A percentile compares a stretch with the other conserved stretches of the same genome.
These are phyloP conservation scores for Scomber scombrus DNA, from an alignment of 2,113 vertebrate species.

Conservation along the genomic window DNA sequence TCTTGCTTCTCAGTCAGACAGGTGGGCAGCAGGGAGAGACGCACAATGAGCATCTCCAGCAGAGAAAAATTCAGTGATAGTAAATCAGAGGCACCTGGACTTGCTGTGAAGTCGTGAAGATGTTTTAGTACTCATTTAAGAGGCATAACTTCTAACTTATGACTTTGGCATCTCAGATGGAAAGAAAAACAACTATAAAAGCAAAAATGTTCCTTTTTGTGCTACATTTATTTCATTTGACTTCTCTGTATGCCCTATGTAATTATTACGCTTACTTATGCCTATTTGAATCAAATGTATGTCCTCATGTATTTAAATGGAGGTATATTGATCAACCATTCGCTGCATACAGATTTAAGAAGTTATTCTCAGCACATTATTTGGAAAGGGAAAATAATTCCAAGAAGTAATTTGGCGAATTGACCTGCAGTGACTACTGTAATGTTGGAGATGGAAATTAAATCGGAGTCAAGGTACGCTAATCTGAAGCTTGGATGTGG, in stretches of 20 bases:
- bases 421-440: slow-evolving; percentile 6
- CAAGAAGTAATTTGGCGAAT: slow-evolving; percentile 12
- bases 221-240: not conserved
- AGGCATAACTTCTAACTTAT: not conserved
- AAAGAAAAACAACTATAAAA: not conserved
- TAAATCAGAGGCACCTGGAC: slow-evolving; percentile 2
- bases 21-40: not conserved
- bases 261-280: not conserved
- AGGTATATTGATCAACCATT: not conserved
- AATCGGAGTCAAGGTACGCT: slow-evolving; percentile 44
- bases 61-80: slow-evolving; percentile 15
- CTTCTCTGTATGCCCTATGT: not conserved
- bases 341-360: not conserved
- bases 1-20: slow-evolving; percentile 4
- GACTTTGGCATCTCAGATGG: not conserved
- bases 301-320: not conserved
- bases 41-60: not conserved
- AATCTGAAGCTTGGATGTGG: slow-evolving; percentile 50
- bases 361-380: slow-evolving; percentile 7
- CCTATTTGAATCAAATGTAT: slow-evolving; percentile 1
- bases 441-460: slow-evolving; percentile 17
- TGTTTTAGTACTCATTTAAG: not conserved
- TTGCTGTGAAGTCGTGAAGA: not conserved
- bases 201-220: not conserved
- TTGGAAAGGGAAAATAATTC: slow-evolving; percentile 25